Percentiles rank a stretch among this genome's conserved stretches.
These are phyloP conservation scores for Anthophora plumipes DNA, from an alignment of 2,888 invertebrate species.

Conservation along the genomic window DNA sequence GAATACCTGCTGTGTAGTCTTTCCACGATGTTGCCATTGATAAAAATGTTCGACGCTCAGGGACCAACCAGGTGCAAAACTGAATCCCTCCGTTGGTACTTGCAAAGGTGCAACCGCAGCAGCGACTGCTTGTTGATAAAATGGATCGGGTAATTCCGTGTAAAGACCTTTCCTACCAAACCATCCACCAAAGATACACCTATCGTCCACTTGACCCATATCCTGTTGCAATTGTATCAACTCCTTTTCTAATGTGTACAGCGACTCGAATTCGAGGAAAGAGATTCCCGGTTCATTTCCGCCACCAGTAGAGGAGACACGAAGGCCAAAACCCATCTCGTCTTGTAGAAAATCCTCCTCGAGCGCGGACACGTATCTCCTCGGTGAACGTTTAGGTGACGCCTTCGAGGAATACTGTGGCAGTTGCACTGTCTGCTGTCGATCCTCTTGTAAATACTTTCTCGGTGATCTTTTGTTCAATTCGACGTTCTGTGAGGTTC, in stretches of 20 bases:
- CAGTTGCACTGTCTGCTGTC: conserved; percentile 37
- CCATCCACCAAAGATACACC: conserved; percentile 74
- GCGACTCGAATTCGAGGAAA: conserved; percentile 78
- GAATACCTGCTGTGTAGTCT: conserved; percentile 87
- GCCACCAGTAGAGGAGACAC: conserved; percentile 47
- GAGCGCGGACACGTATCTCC: conserved; percentile 56
- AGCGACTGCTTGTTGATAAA: conserved; percentile 64
- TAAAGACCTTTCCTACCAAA: conserved; percentile 76
- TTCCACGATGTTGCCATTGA: conserved; percentile 88
- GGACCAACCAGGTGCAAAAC: conserved; percentile 88
- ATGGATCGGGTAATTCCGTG: conserved; percentile 78
- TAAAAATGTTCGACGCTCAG: conserved; percentile 87
- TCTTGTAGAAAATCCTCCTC: conserved; percentile 68
- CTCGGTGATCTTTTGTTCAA: conserved; percentile 66
- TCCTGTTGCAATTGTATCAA: conserved; percentile 73
- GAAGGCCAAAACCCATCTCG: conserved; percentile 75
- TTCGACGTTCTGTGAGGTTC: conserved; percentile 43
- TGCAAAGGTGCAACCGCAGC: conserved; percentile 66
- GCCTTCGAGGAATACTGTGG: conserved; percentile 46
- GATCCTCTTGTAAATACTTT: conserved; percentile 55
- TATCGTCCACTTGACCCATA: conserved; percentile 73
- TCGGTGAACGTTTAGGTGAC: conserved; percentile 66
- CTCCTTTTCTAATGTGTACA: conserved; percentile 79
- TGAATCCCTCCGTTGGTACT: conserved; percentile 85
- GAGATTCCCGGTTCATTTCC: conserved; percentile 72